These are phyloP conservation scores for Aradophagus sp. DNA, from an alignment of 1,140 invertebrate genomes.

Conservation along the genomic window DNA sequence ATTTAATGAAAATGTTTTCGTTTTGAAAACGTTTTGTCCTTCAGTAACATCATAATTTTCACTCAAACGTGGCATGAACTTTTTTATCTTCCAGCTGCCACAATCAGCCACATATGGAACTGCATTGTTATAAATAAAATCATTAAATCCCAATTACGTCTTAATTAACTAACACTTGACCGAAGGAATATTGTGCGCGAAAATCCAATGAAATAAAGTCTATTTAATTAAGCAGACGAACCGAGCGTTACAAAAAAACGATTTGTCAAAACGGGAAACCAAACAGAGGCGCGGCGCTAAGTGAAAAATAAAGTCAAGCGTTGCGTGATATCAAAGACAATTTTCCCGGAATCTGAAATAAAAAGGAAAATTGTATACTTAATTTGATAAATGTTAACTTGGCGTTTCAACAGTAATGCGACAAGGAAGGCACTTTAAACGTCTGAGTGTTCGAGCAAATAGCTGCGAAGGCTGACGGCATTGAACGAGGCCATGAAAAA, in stretches of 20 bases:
- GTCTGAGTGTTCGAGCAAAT: conserved; percentile 47
- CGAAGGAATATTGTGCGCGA: no score
- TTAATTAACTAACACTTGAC: no score
- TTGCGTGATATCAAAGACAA: conserved; percentile 18
- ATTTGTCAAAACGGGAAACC: conserved; percentile 1
- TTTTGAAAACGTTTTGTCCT: no score
- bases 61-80: no score
- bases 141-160: no score
- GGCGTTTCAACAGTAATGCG: conserved; percentile 3
- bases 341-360: conserved; percentile 20
- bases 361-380: conserved; percentile 41
- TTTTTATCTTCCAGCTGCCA: no score
- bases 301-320: conserved; percentile 11
- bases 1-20: no score
- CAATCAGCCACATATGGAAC: no score
- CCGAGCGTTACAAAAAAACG: background rate
- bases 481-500: conserved; percentile 36
- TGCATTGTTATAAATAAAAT: no score
- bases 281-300: conserved; percentile 7
- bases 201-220: background rate
- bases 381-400: conserved; percentile 43
- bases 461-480: conserved; percentile 25
- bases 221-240: background rate
- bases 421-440: conserved; percentile 33
- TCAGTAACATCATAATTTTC: no score